A percentile compares a stretch with the other conserved stretches of the same genome.
Evolutionary conservation across 1,140 invertebrate genomes (phyloP).

Genomic region (Frieseomelitta varia): DNA sequence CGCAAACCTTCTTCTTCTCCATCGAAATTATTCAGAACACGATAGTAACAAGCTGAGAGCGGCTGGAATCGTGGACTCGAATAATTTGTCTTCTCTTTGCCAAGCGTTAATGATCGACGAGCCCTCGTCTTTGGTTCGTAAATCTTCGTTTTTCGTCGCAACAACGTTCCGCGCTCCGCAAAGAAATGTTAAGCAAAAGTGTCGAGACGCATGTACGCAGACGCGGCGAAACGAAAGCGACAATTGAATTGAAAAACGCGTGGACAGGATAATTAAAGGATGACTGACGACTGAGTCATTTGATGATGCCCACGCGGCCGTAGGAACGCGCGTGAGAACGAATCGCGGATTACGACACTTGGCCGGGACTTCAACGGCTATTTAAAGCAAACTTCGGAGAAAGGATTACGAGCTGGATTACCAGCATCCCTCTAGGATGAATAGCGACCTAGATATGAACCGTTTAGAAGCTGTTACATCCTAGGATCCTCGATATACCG

Average conservation of each 20-base stretch:
- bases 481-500: no score
- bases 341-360: conserved; percentile 36
- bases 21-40: background rate
- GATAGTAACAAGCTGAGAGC: background rate
- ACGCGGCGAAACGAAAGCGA: background rate
- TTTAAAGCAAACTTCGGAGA: conserved; percentile 19
- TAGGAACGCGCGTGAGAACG: conserved; percentile 29
- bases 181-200: background rate
- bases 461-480: no score
- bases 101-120: no score
- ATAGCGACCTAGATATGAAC: background rate
- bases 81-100: no score
- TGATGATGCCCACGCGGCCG: conserved; percentile 20
- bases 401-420: conserved; percentile 23
- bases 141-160: no score
- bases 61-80: background rate
- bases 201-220: background rate
- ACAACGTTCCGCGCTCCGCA: no score
- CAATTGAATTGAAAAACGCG: conserved; percentile 22
- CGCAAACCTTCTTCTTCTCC: background rate
- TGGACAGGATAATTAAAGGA: conserved; percentile 21
- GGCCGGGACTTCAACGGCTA: background rate
- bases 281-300: conserved; percentile 27
- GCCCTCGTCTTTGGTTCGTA: no score
- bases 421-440: background rate